Conservation (phyloP, 2,888 invertebrate genomes). For the Catocala fraxini region DNA sequence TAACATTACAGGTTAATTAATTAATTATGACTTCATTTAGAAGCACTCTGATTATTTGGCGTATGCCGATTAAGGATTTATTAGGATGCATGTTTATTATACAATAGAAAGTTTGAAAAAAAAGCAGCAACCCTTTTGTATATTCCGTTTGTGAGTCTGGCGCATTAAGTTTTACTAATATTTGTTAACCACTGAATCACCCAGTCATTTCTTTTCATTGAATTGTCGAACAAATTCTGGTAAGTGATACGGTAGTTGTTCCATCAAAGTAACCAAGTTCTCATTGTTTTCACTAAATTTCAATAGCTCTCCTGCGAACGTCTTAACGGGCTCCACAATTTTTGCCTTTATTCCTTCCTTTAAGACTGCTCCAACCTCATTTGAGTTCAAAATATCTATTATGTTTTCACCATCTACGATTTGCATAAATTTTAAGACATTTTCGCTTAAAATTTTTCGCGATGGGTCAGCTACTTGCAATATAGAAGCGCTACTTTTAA, state of each 20-base stretch:
- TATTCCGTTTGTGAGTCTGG: too few species aligned
- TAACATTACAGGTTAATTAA: too few species aligned
- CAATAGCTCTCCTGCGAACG: constrained; percentile 7
- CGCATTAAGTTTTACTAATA: too few species aligned
- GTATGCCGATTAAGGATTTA: too few species aligned
- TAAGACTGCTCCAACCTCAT: constrained; percentile 15
- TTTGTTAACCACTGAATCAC: neutral
- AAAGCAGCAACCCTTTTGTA: too few species aligned
- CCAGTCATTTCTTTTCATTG: constrained; percentile 1
- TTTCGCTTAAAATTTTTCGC: constrained; percentile 30
- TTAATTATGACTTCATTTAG: too few species aligned
- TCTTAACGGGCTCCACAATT: constrained; percentile 28
- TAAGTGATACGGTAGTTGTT: constrained; percentile 34
- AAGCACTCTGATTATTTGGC: too few species aligned
- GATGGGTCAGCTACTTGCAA: constrained; percentile 28
- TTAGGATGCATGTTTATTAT: too few species aligned
- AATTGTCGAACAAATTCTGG: constrained; percentile 25
- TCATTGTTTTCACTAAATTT: constrained; percentile 27
- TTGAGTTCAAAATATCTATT: constrained; percentile 32
- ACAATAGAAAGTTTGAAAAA: too few species aligned
- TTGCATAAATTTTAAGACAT: constrained; percentile 34
- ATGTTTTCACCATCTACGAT: constrained; percentile 32
- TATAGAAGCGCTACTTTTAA: constrained; percentile 35
- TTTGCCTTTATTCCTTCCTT: constrained; percentile 22
- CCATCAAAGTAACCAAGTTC: constrained; percentile 31